Conservation (phyloP, 92 coral and sea anemone species). For the Parazoanthus swiftii region DNA sequence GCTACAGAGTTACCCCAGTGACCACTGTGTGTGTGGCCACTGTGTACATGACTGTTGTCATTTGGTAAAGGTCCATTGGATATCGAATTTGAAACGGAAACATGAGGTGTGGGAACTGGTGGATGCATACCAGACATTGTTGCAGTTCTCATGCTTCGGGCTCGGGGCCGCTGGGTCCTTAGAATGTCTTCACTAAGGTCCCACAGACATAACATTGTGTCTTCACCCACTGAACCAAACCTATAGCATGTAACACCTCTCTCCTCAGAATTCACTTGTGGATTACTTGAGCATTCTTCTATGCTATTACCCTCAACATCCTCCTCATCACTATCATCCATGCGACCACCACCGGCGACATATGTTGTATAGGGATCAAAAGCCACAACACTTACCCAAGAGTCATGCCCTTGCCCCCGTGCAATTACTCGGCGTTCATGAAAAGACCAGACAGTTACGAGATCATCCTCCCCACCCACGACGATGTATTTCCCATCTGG, state of each 20-base stretch:
- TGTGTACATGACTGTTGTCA: constrained; percentile 62
- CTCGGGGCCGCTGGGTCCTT: constrained; percentile 87
- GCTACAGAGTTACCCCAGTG: constrained; percentile 65
- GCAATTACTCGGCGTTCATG: constrained; percentile 89
- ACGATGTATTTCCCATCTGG: constrained; percentile 98
- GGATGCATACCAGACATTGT: constrained; percentile 34
- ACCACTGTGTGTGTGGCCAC: constrained; percentile 55
- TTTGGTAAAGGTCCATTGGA: constrained; percentile 91
- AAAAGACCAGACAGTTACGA: constrained; percentile 96
- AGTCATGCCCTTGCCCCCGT: constrained; percentile 91
- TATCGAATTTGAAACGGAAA: constrained; percentile 51
- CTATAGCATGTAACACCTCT: constrained; percentile 83
- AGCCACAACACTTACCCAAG: constrained; percentile 96
- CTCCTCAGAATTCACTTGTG: constrained; percentile 61
- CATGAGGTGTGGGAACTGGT: constrained; percentile 56
- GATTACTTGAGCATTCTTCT: constrained; percentile 51
- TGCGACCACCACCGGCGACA: constrained; percentile 80
- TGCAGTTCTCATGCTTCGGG: constrained; percentile 71
- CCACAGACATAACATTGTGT: constrained; percentile 92
- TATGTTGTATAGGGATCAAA: constrained; percentile 97
- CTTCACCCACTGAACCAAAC: constrained; percentile 98
- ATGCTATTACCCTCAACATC: constrained; percentile 81
- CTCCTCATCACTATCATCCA: constrained; percentile 97
- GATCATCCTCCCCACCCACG: constrained; percentile 96
- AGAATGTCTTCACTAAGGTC: constrained; percentile 93